Evolutionary conservation across 2,888 invertebrate genomes (phyloP).

Genomic region (Netelia virgata): DNA sequence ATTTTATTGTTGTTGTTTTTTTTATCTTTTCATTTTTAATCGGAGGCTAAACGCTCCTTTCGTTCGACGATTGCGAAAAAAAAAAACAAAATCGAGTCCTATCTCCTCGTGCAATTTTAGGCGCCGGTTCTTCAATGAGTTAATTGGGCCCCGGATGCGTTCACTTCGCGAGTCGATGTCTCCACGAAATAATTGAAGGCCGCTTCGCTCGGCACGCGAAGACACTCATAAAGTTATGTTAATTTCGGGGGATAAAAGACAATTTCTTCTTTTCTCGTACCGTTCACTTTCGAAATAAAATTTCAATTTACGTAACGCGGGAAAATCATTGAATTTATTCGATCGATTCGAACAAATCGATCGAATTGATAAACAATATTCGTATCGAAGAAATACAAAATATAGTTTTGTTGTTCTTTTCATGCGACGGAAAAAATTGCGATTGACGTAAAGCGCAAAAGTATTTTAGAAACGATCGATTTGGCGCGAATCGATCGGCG

Average conservation of each 20-base stretch:
- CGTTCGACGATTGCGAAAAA: conserved; percentile 22
- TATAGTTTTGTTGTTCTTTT: not conserved
- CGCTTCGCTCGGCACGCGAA: conserved; percentile 26
- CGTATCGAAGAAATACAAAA: not conserved
- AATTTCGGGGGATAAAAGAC: conserved; percentile 2
- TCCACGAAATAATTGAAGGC: conserved; percentile 33
- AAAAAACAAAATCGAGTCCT: not conserved
- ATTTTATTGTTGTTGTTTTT: not conserved
- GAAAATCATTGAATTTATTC: no score
- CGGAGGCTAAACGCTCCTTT: conserved; percentile 25
- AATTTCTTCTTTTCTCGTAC: not conserved
- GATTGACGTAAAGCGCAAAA: conserved; percentile 10
- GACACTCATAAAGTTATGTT: conserved; percentile 40
- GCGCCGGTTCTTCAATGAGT: conserved; percentile 4
- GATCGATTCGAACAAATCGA: no score
- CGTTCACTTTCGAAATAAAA: no score
- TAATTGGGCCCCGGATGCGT: conserved; percentile 13
- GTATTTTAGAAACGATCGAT: conserved; percentile 54
- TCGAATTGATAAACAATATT: no score
- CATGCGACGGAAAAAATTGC: not conserved
- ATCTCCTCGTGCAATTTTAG: not conserved
- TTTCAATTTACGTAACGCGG: no score
- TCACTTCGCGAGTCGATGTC: conserved; percentile 25
- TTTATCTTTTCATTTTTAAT: conserved; percentile 29
- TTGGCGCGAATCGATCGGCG: not conserved